Evolutionary conservation across 2,888 invertebrate species (phyloP), one percentile per base, ranked within the genome.

Genomic region (Philaethria dido): DNA sequence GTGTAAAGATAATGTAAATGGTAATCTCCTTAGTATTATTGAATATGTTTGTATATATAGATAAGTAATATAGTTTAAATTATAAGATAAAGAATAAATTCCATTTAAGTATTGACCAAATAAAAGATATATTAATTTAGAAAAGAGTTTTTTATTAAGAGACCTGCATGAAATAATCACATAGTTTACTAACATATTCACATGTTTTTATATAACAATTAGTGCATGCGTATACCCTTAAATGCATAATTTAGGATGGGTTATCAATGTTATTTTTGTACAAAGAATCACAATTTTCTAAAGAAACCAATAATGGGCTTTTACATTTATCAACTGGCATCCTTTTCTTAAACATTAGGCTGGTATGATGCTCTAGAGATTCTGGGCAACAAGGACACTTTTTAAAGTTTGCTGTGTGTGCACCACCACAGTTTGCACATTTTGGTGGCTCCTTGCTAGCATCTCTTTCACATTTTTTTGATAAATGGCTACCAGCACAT

Each of bases 401-500:
- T 68, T 74, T 82, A 64, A 76, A 87, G 69, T 75, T 87, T 2
- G 89, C 86, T 6, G 87, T 84, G 67, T 89, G 89, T 0, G 73
- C 73, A 0, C 73, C 78, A 13, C 71, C 74, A 74, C 89, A 89
- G 69, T 89, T 89, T 1, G 84, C 86, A 77, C 89, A 89, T 72
- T 78, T 83, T 20, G 83, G 84, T 6, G 80, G 80, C 9, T 78
- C 78, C 0, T 48, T 69, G 0, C 71, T 73, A 5, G 73, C 69
- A 44, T 75, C 71, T 70, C 78, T 79, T 0, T 71, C 65, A 73
- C 90, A 92, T 64, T 82, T 78, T n/a, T 77, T 80, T 14, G 83
- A 79, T 0, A 75, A 69, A 75, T 92, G 90, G 1, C 81, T 74
- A 1, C 81, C 85, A n/a, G 80, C 84, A 78, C 90, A 92, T 72